These are phyloP conservation scores for Horisme vitalbata DNA, from an alignment of 2,888 invertebrate genomes.

Conservation along the genomic window DNA sequence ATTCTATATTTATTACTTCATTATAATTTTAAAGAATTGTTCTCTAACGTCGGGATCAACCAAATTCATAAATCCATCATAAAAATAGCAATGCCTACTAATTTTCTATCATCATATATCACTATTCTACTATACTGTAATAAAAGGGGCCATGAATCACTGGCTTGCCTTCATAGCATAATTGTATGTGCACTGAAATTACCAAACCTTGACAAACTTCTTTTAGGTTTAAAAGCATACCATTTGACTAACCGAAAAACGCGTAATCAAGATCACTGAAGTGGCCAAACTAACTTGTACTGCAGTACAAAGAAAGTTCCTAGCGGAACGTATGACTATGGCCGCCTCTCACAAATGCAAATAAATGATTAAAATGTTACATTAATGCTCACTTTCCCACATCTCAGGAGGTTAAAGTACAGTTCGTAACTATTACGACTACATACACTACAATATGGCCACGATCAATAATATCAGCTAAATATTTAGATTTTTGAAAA, in stretches of 20 bases:
- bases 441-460: not conserved
- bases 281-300: not conserved
- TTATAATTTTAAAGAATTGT: too few species aligned
- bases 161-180: too few species aligned
- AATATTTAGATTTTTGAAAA: not conserved
- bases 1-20: too few species aligned
- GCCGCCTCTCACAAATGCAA: conserved; percentile 22
- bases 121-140: too few species aligned
- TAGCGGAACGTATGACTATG: conserved; percentile 28
- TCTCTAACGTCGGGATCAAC: too few species aligned
- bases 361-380: conserved; percentile 12
- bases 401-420: conserved; percentile 9
- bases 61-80: too few species aligned
- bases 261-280: conserved; percentile 7
- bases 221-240: too few species aligned
- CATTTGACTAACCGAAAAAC: not conserved
- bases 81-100: too few species aligned
- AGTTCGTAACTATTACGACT: not conserved
- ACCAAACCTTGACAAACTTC: too few species aligned
- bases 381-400: conserved; percentile 27
- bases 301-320: conserved; percentile 28
- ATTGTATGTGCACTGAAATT: too few species aligned
- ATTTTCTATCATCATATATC: not conserved
- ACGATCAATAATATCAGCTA: not conserved
- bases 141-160: too few species aligned